These are phyloP conservation scores for Petrocephalus zakoni DNA, from an alignment of 2,113 vertebrate genomes.

Conservation along the genomic window DNA sequence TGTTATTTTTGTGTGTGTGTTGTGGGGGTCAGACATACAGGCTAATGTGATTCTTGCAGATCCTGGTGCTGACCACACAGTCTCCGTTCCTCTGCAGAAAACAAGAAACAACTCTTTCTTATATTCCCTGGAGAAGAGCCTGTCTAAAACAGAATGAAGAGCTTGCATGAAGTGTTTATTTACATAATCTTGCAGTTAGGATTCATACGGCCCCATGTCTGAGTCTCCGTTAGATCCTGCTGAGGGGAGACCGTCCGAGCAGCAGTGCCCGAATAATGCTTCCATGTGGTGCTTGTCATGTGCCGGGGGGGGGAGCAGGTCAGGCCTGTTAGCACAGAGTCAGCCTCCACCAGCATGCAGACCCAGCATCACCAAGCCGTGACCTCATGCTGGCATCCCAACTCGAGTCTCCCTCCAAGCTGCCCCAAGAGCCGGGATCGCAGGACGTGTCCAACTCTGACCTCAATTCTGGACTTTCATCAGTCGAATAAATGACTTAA, in stretches of 20 bases:
- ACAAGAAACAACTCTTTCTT: not conserved
- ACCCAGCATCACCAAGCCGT: not conserved
- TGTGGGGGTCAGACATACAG: not conserved
- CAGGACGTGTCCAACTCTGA: not conserved
- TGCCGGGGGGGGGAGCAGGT: not conserved
- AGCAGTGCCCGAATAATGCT: not conserved
- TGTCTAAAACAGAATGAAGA: not conserved
- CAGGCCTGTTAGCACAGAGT: not conserved
- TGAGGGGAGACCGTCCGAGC: not conserved
- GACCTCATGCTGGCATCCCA: not conserved
- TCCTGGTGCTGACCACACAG: not conserved
- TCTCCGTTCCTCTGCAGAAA: not conserved
- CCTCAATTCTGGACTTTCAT: not conserved
- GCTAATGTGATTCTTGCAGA: not conserved
- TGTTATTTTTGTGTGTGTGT: not conserved
- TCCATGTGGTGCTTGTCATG: not conserved
- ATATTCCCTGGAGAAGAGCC: not conserved
- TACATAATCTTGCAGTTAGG: not conserved
- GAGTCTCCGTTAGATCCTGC: slow-evolving; percentile 2
- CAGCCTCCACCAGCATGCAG: not conserved
- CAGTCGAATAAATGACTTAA: slow-evolving; percentile 2
- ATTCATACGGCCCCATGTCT: not conserved
- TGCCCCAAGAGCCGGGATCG: not conserved
- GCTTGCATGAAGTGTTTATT: not conserved
- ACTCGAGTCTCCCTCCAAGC: not conserved